Evolutionary conservation across 2,888 invertebrate genomes (phyloP).

Genomic region (Frankliniella fusca): DNA sequence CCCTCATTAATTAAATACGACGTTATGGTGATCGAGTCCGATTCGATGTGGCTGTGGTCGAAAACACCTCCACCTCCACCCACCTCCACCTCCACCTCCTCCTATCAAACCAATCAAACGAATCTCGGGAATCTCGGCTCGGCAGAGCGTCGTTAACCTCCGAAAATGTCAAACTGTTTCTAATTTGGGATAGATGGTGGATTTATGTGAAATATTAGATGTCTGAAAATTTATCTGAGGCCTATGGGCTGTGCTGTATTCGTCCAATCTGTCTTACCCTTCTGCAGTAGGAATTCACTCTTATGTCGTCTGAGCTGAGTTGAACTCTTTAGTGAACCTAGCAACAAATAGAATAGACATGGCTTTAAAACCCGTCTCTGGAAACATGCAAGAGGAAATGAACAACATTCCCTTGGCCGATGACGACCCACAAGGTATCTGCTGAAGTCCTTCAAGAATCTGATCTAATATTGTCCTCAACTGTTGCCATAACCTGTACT

Average conservation of each 20-base stretch:
- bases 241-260: background rate
- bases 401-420: slow-evolving; percentile 83
- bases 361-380: background rate
- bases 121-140: background rate
- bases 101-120: background rate
- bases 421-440: slow-evolving; percentile 79
- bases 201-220: background rate
- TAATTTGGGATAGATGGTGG: background rate
- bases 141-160: background rate
- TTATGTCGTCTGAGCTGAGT: background rate
- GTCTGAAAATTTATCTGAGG: background rate
- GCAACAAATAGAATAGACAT: background rate
- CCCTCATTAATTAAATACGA: no score
- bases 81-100: background rate
- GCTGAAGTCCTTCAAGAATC: no score
- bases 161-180: background rate
- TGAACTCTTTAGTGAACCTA: background rate
- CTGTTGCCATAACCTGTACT: background rate
- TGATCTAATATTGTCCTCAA: no score
- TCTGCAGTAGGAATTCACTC: background rate
- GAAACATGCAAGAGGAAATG: slow-evolving; percentile 70
- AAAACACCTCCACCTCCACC: background rate
- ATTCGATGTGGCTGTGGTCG: no score
- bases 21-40: no score
- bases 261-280: background rate